Evolutionary conservation across 2,113 vertebrate genomes (phyloP), one percentile per base, ranked within the genome.

Genomic region (Rhabdornis inornatus): DNA sequence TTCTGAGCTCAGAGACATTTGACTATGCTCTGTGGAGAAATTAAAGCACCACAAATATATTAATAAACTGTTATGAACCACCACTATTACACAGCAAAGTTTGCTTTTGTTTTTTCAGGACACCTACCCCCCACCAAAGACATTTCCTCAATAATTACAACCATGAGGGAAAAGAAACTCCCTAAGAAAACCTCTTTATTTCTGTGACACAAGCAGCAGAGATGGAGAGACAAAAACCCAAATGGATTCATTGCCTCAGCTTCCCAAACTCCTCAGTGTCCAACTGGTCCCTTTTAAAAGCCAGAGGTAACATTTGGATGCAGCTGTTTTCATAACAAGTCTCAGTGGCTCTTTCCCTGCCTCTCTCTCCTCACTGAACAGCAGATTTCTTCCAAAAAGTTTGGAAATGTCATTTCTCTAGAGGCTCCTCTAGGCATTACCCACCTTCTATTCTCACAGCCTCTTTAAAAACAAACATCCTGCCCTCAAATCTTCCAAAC

Each of bases 51-150:
- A 52, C 9, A 68, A 37, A 68, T 27, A 33, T 33, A 17, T 39
- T 19, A 44, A 68, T 52, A 13, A 30, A 33, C 30, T 71, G 5
- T 44, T 35, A 30, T 4, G 21, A 33, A 37, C 3, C 19, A 37
- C 17, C 37, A 40, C 3, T 22, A 21, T 27, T 49, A 39, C 2
- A 23, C 6, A 14, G 35, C 15, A 84, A 61, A 74, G 1, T 47
- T 88, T 69, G 28, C 14, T 61, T 70, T 47, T n/a, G 7, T 2
- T 44, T 60, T 80, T 83, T 45, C 28, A 55, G n/a, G 14, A 69
- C 10, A 8, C 2, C 7, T 7, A 4, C 2, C 8, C 9, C 8
- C 0, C 8, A 16, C 9, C 15, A 30, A 68, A 37, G 8, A 20
- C 2, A 31, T 17, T 59, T 13, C 21, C 45, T 63, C 27, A 28